These are phyloP conservation scores for Drosophila helvetica DNA, from an alignment of 2,888 invertebrate genomes.

Conservation along the genomic window DNA sequence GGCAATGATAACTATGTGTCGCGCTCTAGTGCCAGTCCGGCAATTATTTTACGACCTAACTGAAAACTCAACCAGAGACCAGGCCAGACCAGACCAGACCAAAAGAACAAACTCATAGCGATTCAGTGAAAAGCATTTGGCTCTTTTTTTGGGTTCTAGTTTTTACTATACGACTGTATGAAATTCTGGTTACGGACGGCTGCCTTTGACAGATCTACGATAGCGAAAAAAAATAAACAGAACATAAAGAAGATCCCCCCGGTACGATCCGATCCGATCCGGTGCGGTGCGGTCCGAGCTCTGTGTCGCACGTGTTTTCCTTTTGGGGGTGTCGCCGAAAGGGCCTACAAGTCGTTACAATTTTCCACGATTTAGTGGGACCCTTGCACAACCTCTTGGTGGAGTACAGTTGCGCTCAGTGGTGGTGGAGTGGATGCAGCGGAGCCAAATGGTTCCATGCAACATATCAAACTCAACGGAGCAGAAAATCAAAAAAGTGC, in stretches of 20 bases:
- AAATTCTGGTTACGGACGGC: slow-evolving; percentile 68
- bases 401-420: slow-evolving; percentile 42
- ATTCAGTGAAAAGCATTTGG: slow-evolving; percentile 27
- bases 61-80: slow-evolving; percentile 32
- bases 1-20: slow-evolving; percentile 74
- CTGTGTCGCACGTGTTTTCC: slow-evolving; percentile 41
- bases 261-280: no score
- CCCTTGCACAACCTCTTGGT: slow-evolving; percentile 16
- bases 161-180: slow-evolving; percentile 38
- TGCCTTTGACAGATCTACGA: slow-evolving; percentile 66
- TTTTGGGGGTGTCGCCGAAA: slow-evolving; percentile 36
- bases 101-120: slow-evolving; percentile 36
- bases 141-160: slow-evolving; percentile 14
- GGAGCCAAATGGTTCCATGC: slow-evolving; percentile 48
- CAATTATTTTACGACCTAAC: slow-evolving; percentile 77
- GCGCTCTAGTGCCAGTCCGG: slow-evolving; percentile 65
- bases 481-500: slow-evolving; percentile 82
- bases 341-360: slow-evolving; percentile 37
- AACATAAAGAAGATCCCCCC: slow-evolving; percentile 32
- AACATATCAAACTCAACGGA: slow-evolving; percentile 77
- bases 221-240: slow-evolving; percentile 45
- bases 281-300: slow-evolving; percentile 1
- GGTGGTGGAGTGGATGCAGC: slow-evolving; percentile 36
- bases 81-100: neutral
- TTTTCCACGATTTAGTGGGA: slow-evolving; percentile 43